A percentile compares a stretch with the other conserved stretches of the same genome.
phyloP scores from a whole-genome alignment of 92 coral and sea anemone genomes.

The Desmophyllum pertusum region DNA sequence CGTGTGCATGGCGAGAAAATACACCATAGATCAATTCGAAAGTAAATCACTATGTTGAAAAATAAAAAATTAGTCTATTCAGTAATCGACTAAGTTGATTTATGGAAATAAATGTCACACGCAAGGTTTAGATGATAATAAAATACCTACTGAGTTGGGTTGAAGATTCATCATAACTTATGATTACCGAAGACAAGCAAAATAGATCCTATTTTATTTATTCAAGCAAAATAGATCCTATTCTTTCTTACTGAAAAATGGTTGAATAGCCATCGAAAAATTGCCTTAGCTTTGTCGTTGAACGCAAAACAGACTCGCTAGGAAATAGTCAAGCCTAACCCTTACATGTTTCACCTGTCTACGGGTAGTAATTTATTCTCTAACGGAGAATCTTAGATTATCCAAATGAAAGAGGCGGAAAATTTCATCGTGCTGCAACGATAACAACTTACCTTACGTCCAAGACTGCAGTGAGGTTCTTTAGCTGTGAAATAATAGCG shows the following conservation, averaged over 20 bases:
- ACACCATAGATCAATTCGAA: not conserved
- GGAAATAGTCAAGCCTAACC: not conserved
- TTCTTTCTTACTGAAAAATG: not conserved
- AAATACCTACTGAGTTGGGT: conserved; percentile 11
- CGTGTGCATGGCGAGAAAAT: not conserved
- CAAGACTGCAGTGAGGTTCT: not conserved
- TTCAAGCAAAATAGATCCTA: not conserved
- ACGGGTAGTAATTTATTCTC: not conserved
- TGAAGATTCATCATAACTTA: not conserved
- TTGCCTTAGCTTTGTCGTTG: not conserved
- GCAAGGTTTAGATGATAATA: not conserved
- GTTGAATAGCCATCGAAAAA: not conserved
- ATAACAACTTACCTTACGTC: not conserved
- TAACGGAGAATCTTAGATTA: not conserved
- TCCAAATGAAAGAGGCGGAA: not conserved
- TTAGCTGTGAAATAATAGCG: not conserved
- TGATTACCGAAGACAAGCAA: not conserved
- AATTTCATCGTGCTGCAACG: not conserved
- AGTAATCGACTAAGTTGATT: not conserved
- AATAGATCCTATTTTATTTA: not conserved
- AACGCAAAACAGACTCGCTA: not conserved
- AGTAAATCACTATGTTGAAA: not conserved
- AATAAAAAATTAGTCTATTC: not conserved
- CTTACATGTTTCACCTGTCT: not conserved
- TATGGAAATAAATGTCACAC: not conserved